Evolutionary conservation across 1,140 invertebrate genomes (phyloP).

Genomic region (Cydia pomonella): DNA sequence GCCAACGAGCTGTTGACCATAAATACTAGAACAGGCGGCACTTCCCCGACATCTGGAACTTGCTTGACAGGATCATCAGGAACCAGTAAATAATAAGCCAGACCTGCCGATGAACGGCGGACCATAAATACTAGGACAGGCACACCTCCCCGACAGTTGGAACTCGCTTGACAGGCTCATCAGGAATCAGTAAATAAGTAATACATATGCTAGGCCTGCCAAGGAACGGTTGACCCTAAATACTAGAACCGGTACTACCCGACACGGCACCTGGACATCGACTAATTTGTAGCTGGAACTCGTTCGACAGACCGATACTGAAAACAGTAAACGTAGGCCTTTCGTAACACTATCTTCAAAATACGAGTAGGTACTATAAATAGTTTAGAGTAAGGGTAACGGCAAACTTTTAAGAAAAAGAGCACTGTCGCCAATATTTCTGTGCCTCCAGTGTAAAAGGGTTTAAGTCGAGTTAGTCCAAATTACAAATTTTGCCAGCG

Average conservation of each 20-base stretch:
- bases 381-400: too few relatives aligned
- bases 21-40: slow-evolving; percentile 47
- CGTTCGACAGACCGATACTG: slow-evolving; percentile 79
- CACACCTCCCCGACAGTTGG: slow-evolving; percentile 86
- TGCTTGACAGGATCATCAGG: slow-evolving; percentile 83
- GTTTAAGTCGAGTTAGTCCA: too few relatives aligned
- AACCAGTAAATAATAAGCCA: slow-evolving; percentile 64
- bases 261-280: slow-evolving; percentile 84
- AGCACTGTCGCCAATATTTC: too few relatives aligned
- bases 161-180: slow-evolving; percentile 85
- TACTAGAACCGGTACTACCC: too few relatives aligned
- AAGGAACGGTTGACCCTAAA: not conserved
- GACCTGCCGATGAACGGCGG: not conserved
- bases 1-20: not conserved
- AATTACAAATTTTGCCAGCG: too few relatives aligned
- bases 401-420: too few relatives aligned
- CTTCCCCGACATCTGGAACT: slow-evolving; percentile 88
- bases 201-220: not conserved
- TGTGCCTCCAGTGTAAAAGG: too few relatives aligned
- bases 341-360: too few relatives aligned
- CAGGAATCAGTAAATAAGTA: slow-evolving; percentile 70
- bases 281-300: slow-evolving; percentile 88
- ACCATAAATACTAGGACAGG: not conserved
- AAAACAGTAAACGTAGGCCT: too few relatives aligned
- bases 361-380: too few relatives aligned